Evolutionary conservation across 1,140 invertebrate genomes (phyloP), one percentile per base, ranked within the genome.

Genomic region (Eurosta solidaginis): DNA sequence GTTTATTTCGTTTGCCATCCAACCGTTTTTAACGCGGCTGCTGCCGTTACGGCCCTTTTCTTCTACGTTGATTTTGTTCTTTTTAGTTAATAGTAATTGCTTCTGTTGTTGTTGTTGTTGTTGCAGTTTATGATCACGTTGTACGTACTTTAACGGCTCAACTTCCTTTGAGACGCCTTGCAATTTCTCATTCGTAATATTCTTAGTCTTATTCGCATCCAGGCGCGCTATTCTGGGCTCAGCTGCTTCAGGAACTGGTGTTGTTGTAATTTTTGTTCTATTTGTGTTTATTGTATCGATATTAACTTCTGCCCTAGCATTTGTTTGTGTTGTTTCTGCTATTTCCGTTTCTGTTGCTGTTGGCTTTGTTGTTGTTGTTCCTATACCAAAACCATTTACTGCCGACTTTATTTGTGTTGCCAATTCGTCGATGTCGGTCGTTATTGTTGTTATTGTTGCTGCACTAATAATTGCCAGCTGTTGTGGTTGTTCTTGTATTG

Each of bases 321-420:
- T 20, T 81, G 76, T 52, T 22, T 10, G 9, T 25, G 49, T 3
- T n/a, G n/a, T n/a, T n/a, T n/a, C n/a, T n/a, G n/a, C n/a, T n/a
- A n/a, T n/a, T 52, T 22, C 7, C 49, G 1, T 25, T 47, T 22
- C 25, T 75, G 75, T n/a, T 74, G 73, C 29, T 75, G 77, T 29
- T 73, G 75, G 6, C 78, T 76, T 27, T 77, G 81, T 14, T 78
- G 79, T 81, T 68, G 79, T 82, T 85, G 83, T 83, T 84, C 82
- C 82, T 84, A 82, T 82, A 80, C 82, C 83, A 81, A 85, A 83
- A 84, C 81, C 81, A 84, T 85, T 84, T 85, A 85, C 84, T 82
- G 83, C 84, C 83, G 83, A 20, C 81, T 83, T 74, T 77, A 82
- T 59, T 59, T 59, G 25, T 29, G 54, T 14, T 29, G 82, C 68